phyloP scores from a whole-genome alignment of 92 coral and sea anemone species.

The Phymanthus crucifer region DNA sequence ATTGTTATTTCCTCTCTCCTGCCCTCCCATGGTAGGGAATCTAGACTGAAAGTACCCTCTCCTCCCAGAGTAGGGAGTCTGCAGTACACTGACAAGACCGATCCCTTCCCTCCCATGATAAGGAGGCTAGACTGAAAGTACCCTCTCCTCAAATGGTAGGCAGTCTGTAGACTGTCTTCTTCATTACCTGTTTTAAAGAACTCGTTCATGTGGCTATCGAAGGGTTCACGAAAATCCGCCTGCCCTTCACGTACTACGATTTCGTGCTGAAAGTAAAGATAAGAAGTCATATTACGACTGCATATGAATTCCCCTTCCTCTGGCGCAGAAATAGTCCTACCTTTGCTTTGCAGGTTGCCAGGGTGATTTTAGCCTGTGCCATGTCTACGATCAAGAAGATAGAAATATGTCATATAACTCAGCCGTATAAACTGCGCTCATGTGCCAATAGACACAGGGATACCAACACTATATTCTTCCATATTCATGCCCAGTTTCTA shows the following conservation, averaged over 20 bases:
- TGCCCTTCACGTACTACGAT: slow-evolving; percentile 71
- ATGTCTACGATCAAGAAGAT: slow-evolving; percentile 49
- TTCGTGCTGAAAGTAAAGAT: slow-evolving; percentile 55
- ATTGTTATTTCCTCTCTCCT: too few relatives aligned
- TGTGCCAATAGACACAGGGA: too few relatives aligned
- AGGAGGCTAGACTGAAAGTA: too few relatives aligned
- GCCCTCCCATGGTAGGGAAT: too few relatives aligned
- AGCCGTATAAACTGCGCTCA: too few relatives aligned
- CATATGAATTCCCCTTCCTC: not conserved
- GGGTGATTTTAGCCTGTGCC: slow-evolving; percentile 77
- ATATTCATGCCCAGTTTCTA: too few relatives aligned
- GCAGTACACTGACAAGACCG: too few relatives aligned
- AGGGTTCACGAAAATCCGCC: slow-evolving; percentile 73
- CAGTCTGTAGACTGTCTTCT: not conserved
- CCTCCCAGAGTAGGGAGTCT: too few relatives aligned
- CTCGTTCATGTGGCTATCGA: slow-evolving; percentile 75
- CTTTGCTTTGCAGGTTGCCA: slow-evolving; percentile 79
- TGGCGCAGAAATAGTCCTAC: slow-evolving; percentile 21
- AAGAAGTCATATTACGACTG: not conserved
- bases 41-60: too few relatives aligned
- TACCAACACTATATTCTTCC: too few relatives aligned
- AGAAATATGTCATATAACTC: not conserved
- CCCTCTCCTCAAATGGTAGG: not conserved
- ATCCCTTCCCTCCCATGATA: too few relatives aligned
- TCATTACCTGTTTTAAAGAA: slow-evolving; percentile 82